phyloP scores from a whole-genome alignment of 2,797 vertebrate species.

The Micromesistius poutassou region DNA sequence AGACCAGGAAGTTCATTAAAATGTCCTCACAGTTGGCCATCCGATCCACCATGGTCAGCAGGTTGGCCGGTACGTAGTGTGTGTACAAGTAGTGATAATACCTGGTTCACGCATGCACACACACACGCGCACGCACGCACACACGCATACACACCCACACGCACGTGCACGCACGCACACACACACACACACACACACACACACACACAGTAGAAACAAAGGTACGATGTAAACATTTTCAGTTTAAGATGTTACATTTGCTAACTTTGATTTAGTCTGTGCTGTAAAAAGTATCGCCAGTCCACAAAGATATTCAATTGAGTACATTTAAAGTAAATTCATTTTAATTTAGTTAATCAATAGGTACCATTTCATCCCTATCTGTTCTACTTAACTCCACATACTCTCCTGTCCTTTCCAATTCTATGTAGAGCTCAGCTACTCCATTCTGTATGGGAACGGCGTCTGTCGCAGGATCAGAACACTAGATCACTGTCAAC shows the following conservation, averaged over 20 bases:
- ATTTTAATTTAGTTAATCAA: too few relatives aligned
- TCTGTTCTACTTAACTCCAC: conserved; percentile 6
- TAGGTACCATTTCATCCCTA: too few relatives aligned
- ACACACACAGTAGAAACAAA: neutral
- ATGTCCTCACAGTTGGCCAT: conserved; percentile 99
- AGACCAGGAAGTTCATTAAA: conserved; percentile 98
- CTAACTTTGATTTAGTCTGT: too few relatives aligned
- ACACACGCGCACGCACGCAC: conserved; percentile 6
- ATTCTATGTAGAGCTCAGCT: neutral
- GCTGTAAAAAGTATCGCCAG: too few relatives aligned
- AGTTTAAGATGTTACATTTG: neutral
- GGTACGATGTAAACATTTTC: neutral
- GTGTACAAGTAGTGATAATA: conserved; percentile 99
- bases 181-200: conserved; percentile 2
- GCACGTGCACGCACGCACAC: too few relatives aligned
- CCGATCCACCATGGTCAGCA: conserved; percentile 96
- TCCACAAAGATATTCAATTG: too few relatives aligned
- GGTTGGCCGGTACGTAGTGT: conserved; percentile 89
- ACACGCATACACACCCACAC: neutral
- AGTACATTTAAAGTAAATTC: too few relatives aligned
- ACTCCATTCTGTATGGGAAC: conserved; percentile 17
- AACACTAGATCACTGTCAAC: conserved; percentile 55
- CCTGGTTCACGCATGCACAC: conserved; percentile 60
- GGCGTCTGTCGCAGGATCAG: conserved; percentile 36
- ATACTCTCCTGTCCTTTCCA: neutral